Evolutionary conservation across 1,140 invertebrate species (phyloP), one percentile per base, ranked within the genome.

Genomic region (Hormaphis cornu): DNA sequence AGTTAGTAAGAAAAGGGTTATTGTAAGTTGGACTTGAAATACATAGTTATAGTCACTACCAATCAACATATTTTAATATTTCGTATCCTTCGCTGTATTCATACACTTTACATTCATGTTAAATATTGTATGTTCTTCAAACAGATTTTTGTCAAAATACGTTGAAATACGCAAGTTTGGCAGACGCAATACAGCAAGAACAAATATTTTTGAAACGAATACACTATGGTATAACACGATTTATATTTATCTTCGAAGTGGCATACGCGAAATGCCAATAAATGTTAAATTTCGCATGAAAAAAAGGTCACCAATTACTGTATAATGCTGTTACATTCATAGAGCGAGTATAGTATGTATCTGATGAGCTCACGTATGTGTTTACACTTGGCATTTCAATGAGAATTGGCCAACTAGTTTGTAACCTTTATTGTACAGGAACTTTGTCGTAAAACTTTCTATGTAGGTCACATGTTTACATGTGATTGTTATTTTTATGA

Each of bases 261-360:
- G n/a, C 54, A 56, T 56, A 56, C 53, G 7, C 33, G 30, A 56
- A 56, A 56, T 56, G 53, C 37, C 53, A 58, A 58, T 58, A 58
- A 58, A 58, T 58, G 54, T 40, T 40, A 35, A 6, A 58, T 40
- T 58, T 58, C 40, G 1, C 28, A 24, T 3, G 33, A 2, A 24
- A 40, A 54, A 40, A 58, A 58, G 54, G 54, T 40, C 54, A 58
- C 33, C 54, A 58, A 40, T 54, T n/a, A 28, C 24, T 22, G n/a
- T 22, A 58, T n/a, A 58, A 58, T 58, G 33, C 30, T 6, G 30
- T 6, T 33, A 14, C 37, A 58, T 40, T n/a, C 33, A 16, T 58
- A 46, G 18, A 61, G 56, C n/a, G n/a, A n/a, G n/a, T n/a, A n/a
- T n/a, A 44, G 58, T 28, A 61, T 28, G 44, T 35, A 30, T 30